Evolutionary conservation across 1,140 invertebrate genomes (phyloP).

Genomic region (Holcopasites calliopsidis): DNA sequence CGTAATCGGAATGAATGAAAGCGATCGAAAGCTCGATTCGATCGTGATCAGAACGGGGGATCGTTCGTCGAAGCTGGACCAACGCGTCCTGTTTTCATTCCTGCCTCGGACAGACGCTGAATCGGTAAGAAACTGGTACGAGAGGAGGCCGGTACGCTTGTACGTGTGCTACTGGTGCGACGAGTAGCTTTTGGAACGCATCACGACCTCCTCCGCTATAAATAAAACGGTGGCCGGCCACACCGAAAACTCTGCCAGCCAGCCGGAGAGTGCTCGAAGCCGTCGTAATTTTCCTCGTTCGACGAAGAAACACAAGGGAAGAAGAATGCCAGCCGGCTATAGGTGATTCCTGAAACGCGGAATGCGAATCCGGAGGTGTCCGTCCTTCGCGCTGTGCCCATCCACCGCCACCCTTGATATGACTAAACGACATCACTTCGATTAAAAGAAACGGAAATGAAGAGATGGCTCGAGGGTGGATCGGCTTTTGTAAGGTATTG

Average conservation of each 20-base stretch:
- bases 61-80: slow-evolving; percentile 1
- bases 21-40: too few relatives aligned
- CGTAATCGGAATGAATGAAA: background rate
- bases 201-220: slow-evolving; percentile 76
- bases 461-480: background rate
- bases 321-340: slow-evolving; percentile 21
- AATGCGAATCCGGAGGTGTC: slow-evolving; percentile 14
- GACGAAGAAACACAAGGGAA: slow-evolving; percentile 3
- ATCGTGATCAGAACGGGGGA: background rate
- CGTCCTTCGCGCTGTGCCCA: background rate
- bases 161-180: slow-evolving; percentile 56
- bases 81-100: background rate
- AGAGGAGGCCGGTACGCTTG: slow-evolving; percentile 44
- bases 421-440: background rate
- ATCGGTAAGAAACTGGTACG: slow-evolving; percentile 42
- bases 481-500: background rate
- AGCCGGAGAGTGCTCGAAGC: slow-evolving; percentile 61
- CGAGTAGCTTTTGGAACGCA: slow-evolving; percentile 74
- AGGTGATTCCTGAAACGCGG: slow-evolving; percentile 5
- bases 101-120: background rate
- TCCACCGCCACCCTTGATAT: too few relatives aligned
- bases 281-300: slow-evolving; percentile 63
- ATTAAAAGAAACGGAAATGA: background rate
- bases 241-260: slow-evolving; percentile 68
- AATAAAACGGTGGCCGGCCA: slow-evolving; percentile 75